Evolutionary conservation across 1,140 invertebrate species (phyloP), one percentile per base, ranked within the genome.

Genomic region (Bombus picipes): DNA sequence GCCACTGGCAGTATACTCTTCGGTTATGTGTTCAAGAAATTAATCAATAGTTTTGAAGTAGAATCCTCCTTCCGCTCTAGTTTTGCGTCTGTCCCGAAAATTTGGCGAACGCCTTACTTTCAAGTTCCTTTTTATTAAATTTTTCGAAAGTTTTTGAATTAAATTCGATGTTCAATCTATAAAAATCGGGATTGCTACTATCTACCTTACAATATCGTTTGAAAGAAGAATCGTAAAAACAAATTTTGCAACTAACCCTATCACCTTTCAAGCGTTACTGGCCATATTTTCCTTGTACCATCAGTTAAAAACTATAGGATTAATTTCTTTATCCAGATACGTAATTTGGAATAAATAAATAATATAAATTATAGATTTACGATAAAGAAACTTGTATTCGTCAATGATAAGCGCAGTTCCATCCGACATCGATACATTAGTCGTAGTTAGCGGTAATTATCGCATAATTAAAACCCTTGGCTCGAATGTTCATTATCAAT

Each of bases 21-120:
- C 53, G 34, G 74, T 62, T 62, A 62, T 32, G 34, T 6, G 57
- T 41, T 62, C 37, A n/a, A 62, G 37, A 77, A 77, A 77, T 62
- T 39, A 65, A 77, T 77, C 57, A 18, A 77, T 77, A 65, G 37
- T 77, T 53, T 41, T 8, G 4, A 62, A 65, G 37, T 41, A 41
- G 25, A 8, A 37, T 37, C 75, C 8, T 25, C 6, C 28, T 77
- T 77, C 75, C 75, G 57, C 9, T 74, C 32, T 32, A 53, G 22
- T 74, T 74, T 74, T 74, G 6, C 9, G 28, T 74, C 18, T 13
- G 10, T 22, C 9, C 37, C 18, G 32, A 12, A 28, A 41, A 78
- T 65, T 78, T 43, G 3, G 15, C 2, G 13, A 39, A n/a, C n/a
- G 15, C 9, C 53, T 6, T 9, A 5, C 5, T 9, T 32, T 5